Evolutionary conservation across 1,140 invertebrate species (phyloP), one percentile per base, ranked within the genome.

Genomic region (Panulirus ornatus): DNA sequence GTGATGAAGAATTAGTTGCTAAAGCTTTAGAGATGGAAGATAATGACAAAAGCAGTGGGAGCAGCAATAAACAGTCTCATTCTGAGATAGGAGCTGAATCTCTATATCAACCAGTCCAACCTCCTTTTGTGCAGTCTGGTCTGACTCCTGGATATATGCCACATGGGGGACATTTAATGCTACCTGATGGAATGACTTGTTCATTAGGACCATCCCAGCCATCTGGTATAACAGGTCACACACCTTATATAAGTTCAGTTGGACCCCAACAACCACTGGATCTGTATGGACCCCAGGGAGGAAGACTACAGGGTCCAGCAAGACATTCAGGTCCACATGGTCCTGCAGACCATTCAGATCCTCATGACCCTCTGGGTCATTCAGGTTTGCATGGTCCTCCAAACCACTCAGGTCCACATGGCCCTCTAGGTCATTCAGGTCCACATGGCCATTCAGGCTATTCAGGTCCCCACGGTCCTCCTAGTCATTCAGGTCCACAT

Each of bases 1-100:
- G 58, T 87, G 71, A 44, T 92, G 71, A 92, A 90, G 79, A 92
- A 75, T 79, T 92, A 66, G 34, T 83, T 83, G 86, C 87, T 70
- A 85, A 84, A 91, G 78, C 88, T 85, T 78, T 79, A 82, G 83
- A 90, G 78, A 75, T 85, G 78, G 91, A 81, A 91, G 83, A 51
- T 22, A 54, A 51, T 42, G 51, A 85, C 1, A 19, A 27, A 30
- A 30, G 16, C 27, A 79, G 66, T 54, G 47, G 30, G 47, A 27
- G 44, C 34, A 51, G 79, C 34, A 73, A 38, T 22, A 79, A 63
- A 22, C 84, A 86, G 34, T 2, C 75, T 63, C 51, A 66, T 76
- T 38, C 75, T 30, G 78, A 44, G 42, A 75, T 42, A 51, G 71
- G 51, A 27, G 54, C 47, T 47, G 63, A 76, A 44, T 47, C 81